These are phyloP conservation scores for Drosophila simulans DNA, from an alignment of 1,140 invertebrate genomes.

Conservation along the genomic window DNA sequence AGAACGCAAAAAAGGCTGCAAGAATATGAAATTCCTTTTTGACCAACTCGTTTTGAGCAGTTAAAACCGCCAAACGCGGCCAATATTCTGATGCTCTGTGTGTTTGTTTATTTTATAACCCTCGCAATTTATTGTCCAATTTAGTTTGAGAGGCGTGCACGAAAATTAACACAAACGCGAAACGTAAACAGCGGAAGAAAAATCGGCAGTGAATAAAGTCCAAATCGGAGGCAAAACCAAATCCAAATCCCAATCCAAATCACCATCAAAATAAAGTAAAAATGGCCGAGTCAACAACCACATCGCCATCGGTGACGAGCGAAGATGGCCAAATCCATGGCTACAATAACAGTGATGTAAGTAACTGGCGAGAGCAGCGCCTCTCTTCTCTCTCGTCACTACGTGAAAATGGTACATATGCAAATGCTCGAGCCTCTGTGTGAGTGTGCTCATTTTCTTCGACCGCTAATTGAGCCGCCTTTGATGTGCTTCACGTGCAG, in stretches of 20 bases:
- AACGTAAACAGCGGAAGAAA: constrained; percentile 37
- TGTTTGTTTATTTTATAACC: constrained; percentile 23
- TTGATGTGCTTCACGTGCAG: constrained; percentile 47
- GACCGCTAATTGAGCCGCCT: constrained; percentile 55
- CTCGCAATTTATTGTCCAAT: constrained; percentile 45
- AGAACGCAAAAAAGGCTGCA: constrained; percentile 13
- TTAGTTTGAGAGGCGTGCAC: constrained; percentile 55
- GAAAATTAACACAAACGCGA: constrained; percentile 60
- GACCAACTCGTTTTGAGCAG: constrained; percentile 60
- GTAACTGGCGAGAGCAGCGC: constrained; percentile 33
- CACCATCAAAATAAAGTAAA: constrained; percentile 24
- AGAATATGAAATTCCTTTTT: constrained; percentile 27
- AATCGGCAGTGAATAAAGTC: constrained; percentile 18
- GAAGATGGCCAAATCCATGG: constrained; percentile 80
- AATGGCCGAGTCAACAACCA: constrained; percentile 74
- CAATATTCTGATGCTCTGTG: constrained; percentile 8
- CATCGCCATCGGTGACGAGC: constrained; percentile 52
- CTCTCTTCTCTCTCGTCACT: constrained; percentile 4
- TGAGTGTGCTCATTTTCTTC: constrained; percentile 38
- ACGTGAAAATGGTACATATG: constrained; percentile 32
- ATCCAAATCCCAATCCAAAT: constrained; percentile 9
- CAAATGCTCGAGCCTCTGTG: constrained; percentile 26
- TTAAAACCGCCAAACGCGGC: constrained; percentile 28
- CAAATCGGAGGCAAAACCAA: not conserved
- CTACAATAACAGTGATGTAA: constrained; percentile 78